Base-by-base conservation (phyloP, 2,113 vertebrate genomes). In the Ranitomeya imitator region DNA sequence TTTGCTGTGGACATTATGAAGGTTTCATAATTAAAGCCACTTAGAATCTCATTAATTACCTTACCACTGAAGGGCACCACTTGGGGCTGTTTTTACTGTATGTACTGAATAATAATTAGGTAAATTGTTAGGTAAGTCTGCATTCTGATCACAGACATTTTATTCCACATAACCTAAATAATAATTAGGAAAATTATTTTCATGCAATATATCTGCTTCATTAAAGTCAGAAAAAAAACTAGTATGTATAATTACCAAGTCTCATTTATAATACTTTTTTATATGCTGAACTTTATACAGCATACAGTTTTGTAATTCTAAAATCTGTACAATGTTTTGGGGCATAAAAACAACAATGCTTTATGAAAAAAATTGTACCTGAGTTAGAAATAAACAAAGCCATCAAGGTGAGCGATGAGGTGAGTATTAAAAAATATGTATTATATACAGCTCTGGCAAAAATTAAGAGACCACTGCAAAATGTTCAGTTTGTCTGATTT, bases 1-100 rank as follows among this genome's bases (percentile, higher is more conserved):
- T 23, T 23, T 67, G 65, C 65, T 67, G 23, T 26, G 65, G 65
- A 65, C 61, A n/a, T 21, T 65, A n/a, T n/a, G 61, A 23, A 67
- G 65, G 65, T n/a, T 67, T 23, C 16, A 23, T 67, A 67, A 67
- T 67, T 67, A n/a, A 7, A 67, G 23, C n/a, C 65, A 67, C 65
- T 67, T 67, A 67, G 65, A 67, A 67, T 67, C 65, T n/a, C 21
- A 67, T 67, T 67, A 67, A 67, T 67, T 67, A 67, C 65, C 65
- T 67, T 67, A 23, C 21, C n/a, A 67, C n/a, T 67, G 21, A 67
- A 21, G 65, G 65, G 65, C 21, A 67, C 65, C 65, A 67, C 65
- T 67, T 67, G 65, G 65, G n/a, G 11, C 23, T 67, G n/a, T 67
- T n/a, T 67, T 67, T 67, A 26, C 65, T 67, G n/a, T 67, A 67